These are phyloP conservation scores for Adelges cooleyi DNA, from an alignment of 1,140 invertebrate species.

Conservation along the genomic window DNA sequence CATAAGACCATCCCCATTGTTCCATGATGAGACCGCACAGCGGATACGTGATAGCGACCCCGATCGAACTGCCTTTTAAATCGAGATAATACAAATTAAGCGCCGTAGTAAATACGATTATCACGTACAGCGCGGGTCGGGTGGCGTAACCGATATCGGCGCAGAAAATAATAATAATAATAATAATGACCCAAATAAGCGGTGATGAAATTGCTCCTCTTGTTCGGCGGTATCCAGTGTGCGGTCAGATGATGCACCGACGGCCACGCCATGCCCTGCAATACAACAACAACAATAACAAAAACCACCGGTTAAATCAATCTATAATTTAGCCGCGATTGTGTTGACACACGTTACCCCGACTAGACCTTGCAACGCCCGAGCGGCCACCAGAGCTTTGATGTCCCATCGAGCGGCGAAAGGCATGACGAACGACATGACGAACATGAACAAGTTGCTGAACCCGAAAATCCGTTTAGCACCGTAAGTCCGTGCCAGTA, in stretches of 20 bases:
- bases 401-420: slow-evolving; percentile 48
- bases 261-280: slow-evolving; percentile 68
- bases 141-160: not conserved
- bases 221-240: slow-evolving; percentile 69
- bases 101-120: too few relatives aligned
- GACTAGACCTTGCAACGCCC: slow-evolving; percentile 59
- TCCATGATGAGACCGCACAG: slow-evolving; percentile 54
- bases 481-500: slow-evolving; percentile 55
- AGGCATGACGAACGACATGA: slow-evolving; percentile 61
- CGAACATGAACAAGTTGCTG: slow-evolving; percentile 52
- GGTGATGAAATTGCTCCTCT: slow-evolving; percentile 61
- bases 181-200: slow-evolving; percentile 52
- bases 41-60: slow-evolving; percentile 56
- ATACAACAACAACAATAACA: too few relatives aligned
- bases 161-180: slow-evolving; percentile 30
- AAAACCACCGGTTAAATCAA: too few relatives aligned
- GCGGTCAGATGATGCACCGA: slow-evolving; percentile 69
- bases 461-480: slow-evolving; percentile 58
- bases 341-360: slow-evolving; percentile 46
- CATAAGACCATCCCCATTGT: slow-evolving; percentile 56
- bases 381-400: slow-evolving; percentile 47
- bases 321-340: too few relatives aligned
- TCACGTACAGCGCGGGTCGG: too few relatives aligned
- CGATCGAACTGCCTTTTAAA: slow-evolving; percentile 50
- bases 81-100: not conserved